Conservation (phyloP, 2,113 vertebrate genomes). For the Arenaria interpres region DNA sequence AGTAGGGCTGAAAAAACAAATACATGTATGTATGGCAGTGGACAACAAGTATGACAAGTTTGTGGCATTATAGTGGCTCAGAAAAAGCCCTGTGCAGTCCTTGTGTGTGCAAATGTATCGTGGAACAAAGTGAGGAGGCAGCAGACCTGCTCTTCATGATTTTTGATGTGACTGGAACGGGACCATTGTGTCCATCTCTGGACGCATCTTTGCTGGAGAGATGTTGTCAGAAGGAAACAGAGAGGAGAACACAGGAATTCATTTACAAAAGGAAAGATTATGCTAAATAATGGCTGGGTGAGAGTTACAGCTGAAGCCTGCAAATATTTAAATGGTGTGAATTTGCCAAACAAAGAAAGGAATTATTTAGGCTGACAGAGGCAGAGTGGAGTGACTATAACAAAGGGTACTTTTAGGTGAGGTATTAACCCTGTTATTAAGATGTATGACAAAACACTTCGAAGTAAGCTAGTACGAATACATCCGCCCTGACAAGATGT, state of each 20-base stretch:
- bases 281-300: neutral
- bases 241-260: neutral
- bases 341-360: conserved; percentile 32
- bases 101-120: neutral
- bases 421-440: conserved; percentile 38
- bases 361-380: conserved; percentile 34
- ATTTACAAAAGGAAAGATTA: neutral
- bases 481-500: conserved; percentile 6
- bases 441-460: neutral
- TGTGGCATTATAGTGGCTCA: conserved; percentile 27
- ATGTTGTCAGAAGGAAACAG: neutral
- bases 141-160: neutral
- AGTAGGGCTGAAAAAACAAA: conserved; percentile 36
- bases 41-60: conserved; percentile 57
- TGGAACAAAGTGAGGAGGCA: neutral
- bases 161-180: neutral
- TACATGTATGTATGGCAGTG: neutral
- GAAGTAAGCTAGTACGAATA: conserved; percentile 7
- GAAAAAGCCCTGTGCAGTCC: neutral
- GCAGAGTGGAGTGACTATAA: neutral
- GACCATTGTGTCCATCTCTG: neutral
- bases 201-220: neutral
- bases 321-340: conserved; percentile 40
- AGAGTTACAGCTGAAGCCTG: conserved; percentile 23
- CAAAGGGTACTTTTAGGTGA: conserved; percentile 38